These are phyloP conservation scores for Dendroctonus valens DNA, from an alignment of 1,140 invertebrate species.

Conservation along the genomic window DNA sequence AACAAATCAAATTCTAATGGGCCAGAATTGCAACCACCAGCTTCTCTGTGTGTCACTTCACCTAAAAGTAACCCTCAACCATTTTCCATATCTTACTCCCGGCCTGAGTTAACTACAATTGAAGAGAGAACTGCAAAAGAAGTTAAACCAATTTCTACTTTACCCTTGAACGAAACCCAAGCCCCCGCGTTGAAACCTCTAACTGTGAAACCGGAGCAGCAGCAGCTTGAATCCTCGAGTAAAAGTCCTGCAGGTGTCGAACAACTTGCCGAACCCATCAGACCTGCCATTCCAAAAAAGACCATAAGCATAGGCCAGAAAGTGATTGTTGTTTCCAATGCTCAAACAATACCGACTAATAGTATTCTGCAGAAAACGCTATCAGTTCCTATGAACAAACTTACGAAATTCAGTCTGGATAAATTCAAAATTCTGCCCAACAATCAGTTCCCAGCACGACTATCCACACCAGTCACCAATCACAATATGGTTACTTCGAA, in stretches of 20 bases:
- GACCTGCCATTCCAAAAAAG: constrained; percentile 4
- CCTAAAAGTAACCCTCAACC: too few relatives aligned
- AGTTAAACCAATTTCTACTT: too few relatives aligned
- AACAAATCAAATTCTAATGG: constrained; percentile 24
- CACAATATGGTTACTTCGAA: constrained; percentile 36
- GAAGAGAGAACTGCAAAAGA: too few relatives aligned
- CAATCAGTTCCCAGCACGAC: constrained; percentile 26
- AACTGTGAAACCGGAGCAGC: constrained; percentile 3
- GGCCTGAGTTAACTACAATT: too few relatives aligned
- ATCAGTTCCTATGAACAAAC: constrained; percentile 47
- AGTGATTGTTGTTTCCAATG: constrained; percentile 47
- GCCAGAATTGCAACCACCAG: not conserved
- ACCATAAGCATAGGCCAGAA: constrained; percentile 41
- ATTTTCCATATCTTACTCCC: too few relatives aligned
- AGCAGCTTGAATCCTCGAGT: not conserved
- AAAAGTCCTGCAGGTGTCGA: not conserved
- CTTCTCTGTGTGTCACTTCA: not conserved
- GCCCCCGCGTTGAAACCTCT: not conserved
- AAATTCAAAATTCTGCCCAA: constrained; percentile 48
- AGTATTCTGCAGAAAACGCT: constrained; percentile 48
- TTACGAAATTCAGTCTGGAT: constrained; percentile 47
- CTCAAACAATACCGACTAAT: constrained; percentile 40
- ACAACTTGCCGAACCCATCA: constrained; percentile 2
- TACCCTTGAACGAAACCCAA: too few relatives aligned
- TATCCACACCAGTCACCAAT: constrained; percentile 33